phyloP scores from a whole-genome alignment of 2,888 invertebrate genomes.

The Melanostoma scalare region DNA sequence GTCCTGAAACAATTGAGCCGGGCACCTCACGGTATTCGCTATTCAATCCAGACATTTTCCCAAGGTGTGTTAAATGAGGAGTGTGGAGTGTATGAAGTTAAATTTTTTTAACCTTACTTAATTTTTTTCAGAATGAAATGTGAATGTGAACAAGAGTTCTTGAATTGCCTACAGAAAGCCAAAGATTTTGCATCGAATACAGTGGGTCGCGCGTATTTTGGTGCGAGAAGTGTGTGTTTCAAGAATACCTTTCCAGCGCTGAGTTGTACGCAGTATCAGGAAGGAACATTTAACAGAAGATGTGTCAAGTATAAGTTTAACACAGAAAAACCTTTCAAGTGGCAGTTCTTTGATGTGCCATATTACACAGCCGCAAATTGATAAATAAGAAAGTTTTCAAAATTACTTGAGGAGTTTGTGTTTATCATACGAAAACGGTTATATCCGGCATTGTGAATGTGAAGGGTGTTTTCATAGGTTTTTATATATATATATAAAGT shows the following conservation, averaged over 20 bases:
- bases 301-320: constrained; percentile 80
- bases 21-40: constrained; percentile 76
- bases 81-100: too few relatives aligned
- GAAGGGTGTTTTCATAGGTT: too few relatives aligned
- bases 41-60: constrained; percentile 80
- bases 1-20: constrained; percentile 79
- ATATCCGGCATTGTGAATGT: too few relatives aligned
- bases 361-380: constrained; percentile 75
- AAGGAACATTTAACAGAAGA: constrained; percentile 78
- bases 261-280: constrained; percentile 77
- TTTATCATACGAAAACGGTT: not conserved
- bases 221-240: constrained; percentile 78
- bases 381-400: constrained; percentile 38
- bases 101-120: not conserved
- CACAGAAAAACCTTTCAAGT: constrained; percentile 75
- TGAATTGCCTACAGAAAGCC: constrained; percentile 79
- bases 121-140: constrained; percentile 78
- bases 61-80: constrained; percentile 76
- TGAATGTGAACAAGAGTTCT: constrained; percentile 80
- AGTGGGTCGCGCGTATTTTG: constrained; percentile 80
- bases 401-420: not conserved
- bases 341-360: constrained; percentile 81
- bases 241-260: constrained; percentile 77
- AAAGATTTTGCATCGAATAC: constrained; percentile 77
- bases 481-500: too few relatives aligned